phyloP scores from a whole-genome alignment of 2,888 invertebrate species.

The Abrostola triplasia region DNA sequence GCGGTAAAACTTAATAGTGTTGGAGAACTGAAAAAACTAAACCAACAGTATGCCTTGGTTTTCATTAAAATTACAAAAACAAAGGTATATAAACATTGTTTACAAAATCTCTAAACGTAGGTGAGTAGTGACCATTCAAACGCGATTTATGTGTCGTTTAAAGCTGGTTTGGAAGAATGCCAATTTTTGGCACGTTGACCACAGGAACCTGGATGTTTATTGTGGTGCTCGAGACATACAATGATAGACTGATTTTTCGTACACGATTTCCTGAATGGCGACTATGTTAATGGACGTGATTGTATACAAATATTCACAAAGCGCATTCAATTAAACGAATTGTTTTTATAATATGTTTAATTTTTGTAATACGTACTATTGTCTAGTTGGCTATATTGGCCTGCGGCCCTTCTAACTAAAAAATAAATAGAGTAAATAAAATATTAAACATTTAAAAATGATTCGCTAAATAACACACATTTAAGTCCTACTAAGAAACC shows the following conservation, averaged over 20 bases:
- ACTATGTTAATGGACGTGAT: conserved; percentile 15
- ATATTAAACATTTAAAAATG: no score
- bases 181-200: conserved; percentile 62
- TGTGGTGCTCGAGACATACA: conserved; percentile 37
- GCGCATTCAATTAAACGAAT: not conserved
- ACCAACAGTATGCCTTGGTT: no score
- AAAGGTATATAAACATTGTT: conserved; percentile 50
- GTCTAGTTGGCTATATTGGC: no score
- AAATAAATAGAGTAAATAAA: no score
- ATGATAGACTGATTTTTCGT: conserved; percentile 17
- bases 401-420: no score
- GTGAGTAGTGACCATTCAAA: conserved; percentile 41
- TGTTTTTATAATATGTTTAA: no score
- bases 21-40: no score
- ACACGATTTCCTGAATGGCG: conserved; percentile 22
- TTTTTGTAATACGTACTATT: no score
- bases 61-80: conserved; percentile 17
- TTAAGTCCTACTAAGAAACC: no score
- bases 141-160: conserved; percentile 61
- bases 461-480: no score
- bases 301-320: conserved; percentile 1
- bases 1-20: no score
- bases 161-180: conserved; percentile 65
- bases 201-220: conserved; percentile 53
- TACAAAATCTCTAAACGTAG: conserved; percentile 54